These are phyloP conservation scores for Congeria kusceri DNA, from an alignment of 2,888 invertebrate species.

Conservation along the genomic window DNA sequence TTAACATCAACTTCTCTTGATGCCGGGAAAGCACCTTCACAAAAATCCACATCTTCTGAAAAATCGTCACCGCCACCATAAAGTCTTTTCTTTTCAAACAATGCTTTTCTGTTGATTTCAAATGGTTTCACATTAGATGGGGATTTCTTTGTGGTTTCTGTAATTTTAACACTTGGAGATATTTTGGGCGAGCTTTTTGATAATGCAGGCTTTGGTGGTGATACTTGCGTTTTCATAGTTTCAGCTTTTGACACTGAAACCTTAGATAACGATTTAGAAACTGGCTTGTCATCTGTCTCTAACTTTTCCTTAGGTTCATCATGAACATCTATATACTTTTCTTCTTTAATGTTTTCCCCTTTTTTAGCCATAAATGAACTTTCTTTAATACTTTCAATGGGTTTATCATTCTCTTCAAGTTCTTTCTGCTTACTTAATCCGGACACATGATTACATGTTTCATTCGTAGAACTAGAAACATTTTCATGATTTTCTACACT, in stretches of 20 bases:
- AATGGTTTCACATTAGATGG: conserved; percentile 41
- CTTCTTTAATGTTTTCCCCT: not conserved
- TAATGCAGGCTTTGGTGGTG: not conserved
- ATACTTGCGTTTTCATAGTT: not conserved
- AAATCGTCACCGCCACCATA: conserved; percentile 64
- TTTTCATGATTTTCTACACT: not conserved
- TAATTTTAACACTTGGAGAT: conserved; percentile 51
- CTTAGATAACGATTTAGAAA: not conserved
- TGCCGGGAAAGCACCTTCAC: conserved; percentile 58
- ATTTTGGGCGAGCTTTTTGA: conserved; percentile 10
- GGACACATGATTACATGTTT: not conserved
- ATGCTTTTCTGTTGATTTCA: conserved; percentile 48
- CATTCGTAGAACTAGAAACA: not conserved
- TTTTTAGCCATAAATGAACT: no score
- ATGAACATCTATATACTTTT: not conserved
- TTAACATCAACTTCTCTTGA: conserved; percentile 56
- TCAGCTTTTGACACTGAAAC: no score
- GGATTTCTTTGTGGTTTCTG: conserved; percentile 43
- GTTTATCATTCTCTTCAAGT: not conserved
- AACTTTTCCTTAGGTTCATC: not conserved
- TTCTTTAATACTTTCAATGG: not conserved
- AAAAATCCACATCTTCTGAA: conserved; percentile 52
- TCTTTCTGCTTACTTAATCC: conserved; percentile 9
- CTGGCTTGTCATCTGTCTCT: not conserved
- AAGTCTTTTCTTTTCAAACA: conserved; percentile 47